These are phyloP conservation scores for Phoebastria nigripes DNA, from an alignment of 2,797 vertebrate genomes.

Conservation along the genomic window DNA sequence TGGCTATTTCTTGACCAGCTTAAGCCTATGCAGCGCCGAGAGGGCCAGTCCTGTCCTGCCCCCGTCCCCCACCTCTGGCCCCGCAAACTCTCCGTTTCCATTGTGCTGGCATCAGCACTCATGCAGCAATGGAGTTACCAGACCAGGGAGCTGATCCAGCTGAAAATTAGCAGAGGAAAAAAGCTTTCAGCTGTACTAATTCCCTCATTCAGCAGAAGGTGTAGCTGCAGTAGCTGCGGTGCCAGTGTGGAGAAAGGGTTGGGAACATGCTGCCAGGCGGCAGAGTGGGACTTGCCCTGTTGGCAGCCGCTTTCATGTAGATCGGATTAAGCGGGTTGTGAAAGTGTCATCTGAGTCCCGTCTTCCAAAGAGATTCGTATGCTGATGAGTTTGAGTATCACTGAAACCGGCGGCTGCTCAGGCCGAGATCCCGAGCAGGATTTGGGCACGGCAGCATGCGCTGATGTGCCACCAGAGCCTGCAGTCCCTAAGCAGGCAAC, in stretches of 20 bases:
- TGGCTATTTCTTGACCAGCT: not conserved
- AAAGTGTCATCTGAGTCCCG: not conserved
- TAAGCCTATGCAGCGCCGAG: not conserved
- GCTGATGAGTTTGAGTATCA: not conserved
- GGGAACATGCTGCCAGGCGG: not conserved
- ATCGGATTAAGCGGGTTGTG: not conserved
- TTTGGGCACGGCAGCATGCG: fast-evolving
- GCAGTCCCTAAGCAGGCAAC: not conserved
- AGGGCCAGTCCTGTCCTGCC: not conserved
- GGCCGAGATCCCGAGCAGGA: not conserved
- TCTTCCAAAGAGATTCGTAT: not conserved
- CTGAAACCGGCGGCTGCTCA: not conserved
- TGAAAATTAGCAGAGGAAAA: not conserved
- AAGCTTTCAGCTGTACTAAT: not conserved
- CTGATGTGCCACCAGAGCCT: not conserved
- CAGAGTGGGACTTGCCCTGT: not conserved
- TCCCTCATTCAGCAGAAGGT: not conserved
- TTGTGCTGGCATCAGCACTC: not conserved
- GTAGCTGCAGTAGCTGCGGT: not conserved
- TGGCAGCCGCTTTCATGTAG: not conserved
- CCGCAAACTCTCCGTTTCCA: fast-evolving
- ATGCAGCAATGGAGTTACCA: not conserved
- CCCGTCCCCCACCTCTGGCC: not conserved
- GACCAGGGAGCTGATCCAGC: not conserved
- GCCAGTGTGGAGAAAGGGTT: not conserved